Evolutionary conservation across 2,113 vertebrate genomes (phyloP).

Genomic region (Globicephala melas): DNA sequence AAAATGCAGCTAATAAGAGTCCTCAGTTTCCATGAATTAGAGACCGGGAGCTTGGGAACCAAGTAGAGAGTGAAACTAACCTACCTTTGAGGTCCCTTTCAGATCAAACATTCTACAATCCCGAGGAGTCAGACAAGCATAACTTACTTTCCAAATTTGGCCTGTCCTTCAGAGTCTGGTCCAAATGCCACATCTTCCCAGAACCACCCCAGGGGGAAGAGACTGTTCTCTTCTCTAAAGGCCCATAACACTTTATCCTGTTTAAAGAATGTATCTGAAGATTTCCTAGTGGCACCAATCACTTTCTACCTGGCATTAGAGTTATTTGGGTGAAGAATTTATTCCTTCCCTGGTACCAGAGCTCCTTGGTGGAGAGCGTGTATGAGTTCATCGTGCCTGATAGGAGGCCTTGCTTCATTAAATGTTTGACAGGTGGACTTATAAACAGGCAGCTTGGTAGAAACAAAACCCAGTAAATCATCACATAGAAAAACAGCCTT

Average conservation of each 20-base stretch:
- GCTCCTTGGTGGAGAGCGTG: fast-evolving
- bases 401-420: not conserved
- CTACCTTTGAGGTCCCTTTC: not conserved
- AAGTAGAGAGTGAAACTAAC: not conserved
- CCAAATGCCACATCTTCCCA: not conserved
- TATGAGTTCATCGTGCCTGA: not conserved
- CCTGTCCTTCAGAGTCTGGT: not conserved
- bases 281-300: not conserved
- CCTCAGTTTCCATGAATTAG: not conserved
- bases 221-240: not conserved
- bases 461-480: not conserved
- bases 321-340: not conserved
- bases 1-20: not conserved
- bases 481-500: not conserved
- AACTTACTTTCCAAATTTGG: not conserved
- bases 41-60: not conserved
- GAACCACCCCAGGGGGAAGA: not conserved
- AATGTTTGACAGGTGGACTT: not conserved
- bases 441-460: not conserved
- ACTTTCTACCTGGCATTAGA: not conserved
- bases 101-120: not conserved
- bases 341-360: not conserved
- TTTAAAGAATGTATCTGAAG: not conserved
- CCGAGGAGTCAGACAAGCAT: not conserved
- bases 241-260: not conserved